A percentile compares a stretch with the other conserved stretches of the same genome.
These are phyloP conservation scores for Cistogaster globosa DNA, from an alignment of 2,888 invertebrate genomes.

Conservation along the genomic window DNA sequence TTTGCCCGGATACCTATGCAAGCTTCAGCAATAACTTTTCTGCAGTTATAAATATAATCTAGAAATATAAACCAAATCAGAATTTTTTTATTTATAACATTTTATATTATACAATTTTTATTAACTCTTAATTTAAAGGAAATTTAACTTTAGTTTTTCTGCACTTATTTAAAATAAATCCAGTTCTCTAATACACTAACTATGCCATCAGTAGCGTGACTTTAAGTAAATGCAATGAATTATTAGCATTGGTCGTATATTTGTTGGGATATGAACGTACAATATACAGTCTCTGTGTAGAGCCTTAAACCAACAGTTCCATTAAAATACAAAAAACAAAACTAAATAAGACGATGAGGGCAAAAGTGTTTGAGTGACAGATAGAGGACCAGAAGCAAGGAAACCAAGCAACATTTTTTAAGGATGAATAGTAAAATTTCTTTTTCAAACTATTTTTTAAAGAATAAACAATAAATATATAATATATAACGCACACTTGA, in stretches of 20 bases:
- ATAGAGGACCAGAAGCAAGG: neutral
- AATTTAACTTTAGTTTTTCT: too few species aligned
- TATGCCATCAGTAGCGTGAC: neutral
- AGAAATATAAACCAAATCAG: too few species aligned
- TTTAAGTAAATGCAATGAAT: neutral
- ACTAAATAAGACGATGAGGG: neutral
- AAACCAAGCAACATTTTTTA: constrained; percentile 42
- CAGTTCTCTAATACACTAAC: neutral
- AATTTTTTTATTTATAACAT: too few species aligned
- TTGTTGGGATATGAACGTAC: neutral
- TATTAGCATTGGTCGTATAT: neutral
- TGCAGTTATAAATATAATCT: too few species aligned
- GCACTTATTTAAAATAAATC: neutral
- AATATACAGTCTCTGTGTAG: neutral
- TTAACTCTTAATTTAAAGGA: too few species aligned
- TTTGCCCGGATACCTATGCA: too few species aligned
- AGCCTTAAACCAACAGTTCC: neutral
- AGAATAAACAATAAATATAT: constrained; percentile 33
- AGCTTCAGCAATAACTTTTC: too few species aligned
- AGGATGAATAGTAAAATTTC: constrained; percentile 46
- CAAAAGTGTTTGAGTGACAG: neutral
- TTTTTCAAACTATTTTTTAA: constrained; percentile 54
- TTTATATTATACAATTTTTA: too few species aligned
- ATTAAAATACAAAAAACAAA: constrained; percentile 9
- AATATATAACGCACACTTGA: too few species aligned